Evolutionary conservation across 2,888 invertebrate species (phyloP), one percentile per base, ranked within the genome.

Genomic region (Mactromeris polynyma): DNA sequence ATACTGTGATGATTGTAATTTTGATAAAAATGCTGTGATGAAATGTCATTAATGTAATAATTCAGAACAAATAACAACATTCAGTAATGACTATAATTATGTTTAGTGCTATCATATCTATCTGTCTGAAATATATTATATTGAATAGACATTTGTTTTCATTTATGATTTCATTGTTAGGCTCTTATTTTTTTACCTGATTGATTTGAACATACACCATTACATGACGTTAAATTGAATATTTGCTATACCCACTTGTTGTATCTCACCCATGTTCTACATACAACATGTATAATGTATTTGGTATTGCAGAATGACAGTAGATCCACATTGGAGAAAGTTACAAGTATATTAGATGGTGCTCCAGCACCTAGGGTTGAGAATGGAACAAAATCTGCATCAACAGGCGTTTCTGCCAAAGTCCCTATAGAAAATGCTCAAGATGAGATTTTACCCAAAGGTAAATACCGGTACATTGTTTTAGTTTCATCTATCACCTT

Each of bases 301-400:
- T n/a, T n/a, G 31, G 2, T n/a, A 33, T 42, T 58, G 26, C 42
- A 78, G 64, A 26, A 36, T 78, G 88, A 88, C 42, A 46, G n/a
- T 17, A 78, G 87, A 31, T 58, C 90, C 21, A 83, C 92, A 14
- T 54, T 90, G 21, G 92, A 92, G 69, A 89, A 90, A 77, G 92
- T 92, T 9, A 92, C 83, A 21, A 83, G 88, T 36, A 92, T 92
- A 58, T 77, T 92, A n/a, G 89, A 89, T 82, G 90, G 87, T 33
- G 92, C 81, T 51, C 92, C 92, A 17, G 89, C 81, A 36, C 86
- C 86, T 31, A 26, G 17, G n/a, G 85, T 85, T 9, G 85, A 85
- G 26, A 51, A 54, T 78, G 80, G 80, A 36, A 42, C 33, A 64
- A 69, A 83, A 69, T 42, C 83, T 19, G 42, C 42, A 26, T 78